Base-by-base conservation (phyloP, 2,888 invertebrate species). In the Spatulosminthurus flaviceps region DNA sequence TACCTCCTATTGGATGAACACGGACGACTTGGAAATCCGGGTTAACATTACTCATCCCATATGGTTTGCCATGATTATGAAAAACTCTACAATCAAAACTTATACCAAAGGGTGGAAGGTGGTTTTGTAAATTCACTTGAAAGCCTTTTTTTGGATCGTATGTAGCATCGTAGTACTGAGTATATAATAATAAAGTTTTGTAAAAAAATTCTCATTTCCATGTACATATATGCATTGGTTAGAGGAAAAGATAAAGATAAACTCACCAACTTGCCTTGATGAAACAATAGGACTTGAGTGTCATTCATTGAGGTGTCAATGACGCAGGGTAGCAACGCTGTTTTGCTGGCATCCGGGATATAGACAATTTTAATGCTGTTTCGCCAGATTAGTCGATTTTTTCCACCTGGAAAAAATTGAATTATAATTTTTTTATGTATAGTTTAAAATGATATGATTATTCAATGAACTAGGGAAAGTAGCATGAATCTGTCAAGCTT, bases 1-100 rank as follows among this genome's bases (percentile, higher is more conserved):
- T 26, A 67, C 67, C 67, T 28, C 1, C 16, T 67, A 1, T 9
- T 2, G 67, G 67, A 26, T 28, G 24, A 1, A 67, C 67, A 5
- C 67, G 67, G 28, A 67, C 24, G 28, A 67, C 67, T 19, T 67
- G 29, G 24, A 67, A 67, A 16, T 67, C 67, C 28, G 28, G 67
- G 16, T 26, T 67, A 0, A 19, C 51, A 51, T 51, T 51, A 9
- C 9, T 22, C 64, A 16, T 64, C 21, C n/a, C n/a, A 66, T 13
- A 66, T 1, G 13, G 21, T 22, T 24, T 24, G 21, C 26, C 7
- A 7, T 19, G 67, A 19, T 21, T 22, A 22, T 67, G 67, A 13
- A 67, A 26, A 26, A 67, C 28, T 2, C 67, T n/a, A 19, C 67
- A 67, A 1, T 67, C 67, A 26, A 67, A 67, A 13, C 67, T 67